Evolutionary conservation across 2,113 vertebrate species (phyloP), one percentile per base, ranked within the genome.

Genomic region (Cynocephalus volans): DNA sequence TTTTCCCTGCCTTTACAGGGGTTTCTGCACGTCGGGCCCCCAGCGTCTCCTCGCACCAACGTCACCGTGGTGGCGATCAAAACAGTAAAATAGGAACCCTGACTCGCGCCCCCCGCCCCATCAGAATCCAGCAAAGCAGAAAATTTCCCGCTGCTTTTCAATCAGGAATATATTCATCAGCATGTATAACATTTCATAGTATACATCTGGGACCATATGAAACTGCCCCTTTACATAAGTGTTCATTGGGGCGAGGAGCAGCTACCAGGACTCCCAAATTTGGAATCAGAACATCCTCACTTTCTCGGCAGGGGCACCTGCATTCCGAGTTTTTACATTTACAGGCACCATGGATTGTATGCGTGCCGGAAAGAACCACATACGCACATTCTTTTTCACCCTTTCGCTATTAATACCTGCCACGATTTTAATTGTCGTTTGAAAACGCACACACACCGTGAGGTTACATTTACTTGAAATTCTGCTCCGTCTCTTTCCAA

Each of bases 381-480:
- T 11, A 17, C 4, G 0, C 36, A 23, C 70, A 11, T 41, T 31
- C 7, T 88, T 64, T 69, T 93, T 82, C 36, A 18, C 54, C 60
- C 18, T 81, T 93, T 79, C 23, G 8, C 84, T 77, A 33, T 93
- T 92, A 84, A 31, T 93, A 92, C 24, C 72, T 94, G 93, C 86
- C 92, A 79, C 81, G 56, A 23, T 58, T 88, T 77, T 95, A 65
- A 87, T 62, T 95, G 93, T 81, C 96, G 62, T 88, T 81, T 82
- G 90, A 90, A 96, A 62, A 83, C 89, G 64, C 54, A 26, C 33
- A n/a, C 72, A 19, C 77, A 23, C 54, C 21, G 84, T 8, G 86
- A 93, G 95, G 96, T 84, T 96, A 90, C 95, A 31, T 94, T 95
- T 60, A 41, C 48, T 96, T 83, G 83, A 96, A 90, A 96, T 85